Base-by-base conservation (phyloP, 1,140 invertebrate species). In the Oryctes rhinoceros region DNA sequence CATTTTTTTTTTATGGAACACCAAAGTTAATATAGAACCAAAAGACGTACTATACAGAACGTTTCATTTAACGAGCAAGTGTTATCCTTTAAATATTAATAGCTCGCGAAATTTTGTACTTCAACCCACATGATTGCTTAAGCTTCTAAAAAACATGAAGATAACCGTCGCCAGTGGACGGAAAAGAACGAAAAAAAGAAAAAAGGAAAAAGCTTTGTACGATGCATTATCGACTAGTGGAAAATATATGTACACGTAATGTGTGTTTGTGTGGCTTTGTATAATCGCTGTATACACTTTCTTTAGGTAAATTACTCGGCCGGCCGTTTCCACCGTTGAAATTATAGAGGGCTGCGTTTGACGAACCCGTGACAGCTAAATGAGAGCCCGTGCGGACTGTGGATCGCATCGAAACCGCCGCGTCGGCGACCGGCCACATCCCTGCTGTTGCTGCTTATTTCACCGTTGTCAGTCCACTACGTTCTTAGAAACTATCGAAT, bases 321-420 rank as follows among this genome's bases (percentile, higher is more conserved):
- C 47, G n/a, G 53, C 53, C 53, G 53, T 59, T 59, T 59, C n/a
- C 53, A 59, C 18, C 18, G 53, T 59, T 59, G 18, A 79, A 79
- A 79, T 79, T 79, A 79, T 79, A 79, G 79, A 65, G 79, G 79
- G 62, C 15, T 15, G 18, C 49, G 37, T 79, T 79, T 79, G 79
- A 79, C 74, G 79, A 39, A 49, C 24, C 71, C 48, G 79, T 79
- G 79, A 79, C 79, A 79, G 79, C 65, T 74, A 79, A 79, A 79
- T 79, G 65, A 79, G 79, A 37, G 35, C 30, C 35, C 35, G 11
- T 75, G 71, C 18, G 71, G 7, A 75, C 78, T 11, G 24, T 30
- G 11, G 7, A 53, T 53, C 53, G 71, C 35, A 20, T 75, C 71
- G 71, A 37, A 59, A 6, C 15, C 15, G n/a, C 15, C 6, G 53